Evolutionary conservation across 1,140 invertebrate species (phyloP).

Genomic region (Euglossa dilemma): DNA sequence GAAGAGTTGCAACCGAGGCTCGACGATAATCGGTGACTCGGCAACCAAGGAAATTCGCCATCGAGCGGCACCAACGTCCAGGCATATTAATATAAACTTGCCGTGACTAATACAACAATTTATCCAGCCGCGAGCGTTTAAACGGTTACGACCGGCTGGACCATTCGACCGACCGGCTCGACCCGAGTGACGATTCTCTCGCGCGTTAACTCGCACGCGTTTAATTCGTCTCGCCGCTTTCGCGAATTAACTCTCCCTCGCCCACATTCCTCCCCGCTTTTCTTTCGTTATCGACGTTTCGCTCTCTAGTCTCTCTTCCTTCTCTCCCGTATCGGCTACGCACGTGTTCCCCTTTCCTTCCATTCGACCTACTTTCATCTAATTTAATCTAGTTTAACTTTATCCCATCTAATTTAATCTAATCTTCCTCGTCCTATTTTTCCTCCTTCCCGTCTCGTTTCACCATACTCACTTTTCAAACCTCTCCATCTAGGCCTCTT

Average conservation of each 20-base stretch:
- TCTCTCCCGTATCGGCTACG: neutral
- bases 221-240: conserved; percentile 79
- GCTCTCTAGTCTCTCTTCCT: neutral
- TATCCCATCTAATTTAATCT: conserved; percentile 9
- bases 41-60: neutral
- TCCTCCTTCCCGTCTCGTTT: too few relatives aligned
- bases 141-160: conserved; percentile 80
- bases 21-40: neutral
- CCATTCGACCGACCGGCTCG: conserved; percentile 44
- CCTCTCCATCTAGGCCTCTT: neutral
- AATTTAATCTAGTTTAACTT: conserved; percentile 21
- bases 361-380: conserved; percentile 21
- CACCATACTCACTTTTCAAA: neutral
- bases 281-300: conserved; percentile 34
- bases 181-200: conserved; percentile 78
- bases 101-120: conserved; percentile 81
- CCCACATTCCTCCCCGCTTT: conserved; percentile 70
- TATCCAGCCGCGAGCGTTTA: conserved; percentile 77
- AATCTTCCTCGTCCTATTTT: neutral
- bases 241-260: conserved; percentile 75
- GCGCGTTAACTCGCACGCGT: conserved; percentile 79
- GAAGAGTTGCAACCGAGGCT: neutral
- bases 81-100: conserved; percentile 79
- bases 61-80: neutral
- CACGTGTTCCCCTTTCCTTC: conserved; percentile 6